Conservation (phyloP, 2,888 invertebrate genomes). For the Ichneumoninae sp. region DNA sequence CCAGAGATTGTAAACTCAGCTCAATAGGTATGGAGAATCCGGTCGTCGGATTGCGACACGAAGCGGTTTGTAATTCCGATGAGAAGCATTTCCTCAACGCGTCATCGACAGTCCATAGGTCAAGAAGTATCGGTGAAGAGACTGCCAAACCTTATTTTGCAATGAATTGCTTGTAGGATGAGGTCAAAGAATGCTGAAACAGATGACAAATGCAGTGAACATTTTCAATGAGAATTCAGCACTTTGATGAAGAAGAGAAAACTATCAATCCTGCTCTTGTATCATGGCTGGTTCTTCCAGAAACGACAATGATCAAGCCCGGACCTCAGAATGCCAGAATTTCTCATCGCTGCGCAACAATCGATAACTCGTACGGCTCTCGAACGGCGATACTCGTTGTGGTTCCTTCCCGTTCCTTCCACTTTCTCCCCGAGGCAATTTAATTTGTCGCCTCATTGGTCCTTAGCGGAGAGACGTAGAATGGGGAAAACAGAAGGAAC, state of each 20-base stretch:
- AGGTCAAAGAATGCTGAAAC: too few relatives aligned
- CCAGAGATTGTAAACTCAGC: background rate
- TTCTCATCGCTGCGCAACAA: conserved; percentile 38
- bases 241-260: background rate
- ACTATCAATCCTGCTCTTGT: background rate
- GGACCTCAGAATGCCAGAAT: background rate
- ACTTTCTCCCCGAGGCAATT: conserved; percentile 70
- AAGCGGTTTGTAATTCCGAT: background rate
- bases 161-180: too few relatives aligned
- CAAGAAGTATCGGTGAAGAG: background rate
- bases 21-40: conserved; percentile 26
- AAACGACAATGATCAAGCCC: background rate
- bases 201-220: too few relatives aligned
- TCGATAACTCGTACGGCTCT: conserved; percentile 59
- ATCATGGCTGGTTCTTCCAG: background rate
- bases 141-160: too few relatives aligned
- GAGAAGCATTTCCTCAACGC: background rate
- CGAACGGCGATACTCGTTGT: conserved; percentile 56
- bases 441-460: conserved; percentile 76
- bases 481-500: conserved; percentile 34
- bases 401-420: conserved; percentile 60
- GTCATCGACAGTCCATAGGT: background rate
- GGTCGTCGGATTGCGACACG: background rate
- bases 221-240: too few relatives aligned
- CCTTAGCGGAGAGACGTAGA: conserved; percentile 60